Evolutionary conservation across 2,797 vertebrate genomes (phyloP).

Genomic region (Platyrinchus mystaceus): DNA sequence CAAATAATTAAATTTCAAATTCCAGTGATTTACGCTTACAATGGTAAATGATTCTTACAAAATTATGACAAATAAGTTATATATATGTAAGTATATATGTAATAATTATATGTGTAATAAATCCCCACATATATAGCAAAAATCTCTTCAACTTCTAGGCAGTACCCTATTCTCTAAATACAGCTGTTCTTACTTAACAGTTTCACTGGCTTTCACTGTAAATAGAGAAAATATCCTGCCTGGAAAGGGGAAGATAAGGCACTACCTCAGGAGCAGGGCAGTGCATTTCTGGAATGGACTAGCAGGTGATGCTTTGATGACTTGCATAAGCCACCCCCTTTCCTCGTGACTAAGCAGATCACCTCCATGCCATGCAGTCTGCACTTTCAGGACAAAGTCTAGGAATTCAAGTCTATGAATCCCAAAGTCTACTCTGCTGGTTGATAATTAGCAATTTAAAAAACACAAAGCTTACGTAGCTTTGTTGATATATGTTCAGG

Average conservation of each 20-base stretch:
- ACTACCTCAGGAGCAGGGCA: background rate
- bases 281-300: background rate
- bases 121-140: background rate
- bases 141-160: background rate
- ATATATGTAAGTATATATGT: too few species aligned
- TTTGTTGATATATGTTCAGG: background rate
- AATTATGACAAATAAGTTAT: background rate
- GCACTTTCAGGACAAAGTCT: constrained; percentile 65
- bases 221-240: background rate
- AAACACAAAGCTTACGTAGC: background rate
- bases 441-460: constrained; percentile 68
- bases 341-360: constrained; percentile 62
- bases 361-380: constrained; percentile 39
- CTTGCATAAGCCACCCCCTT: constrained; percentile 21
- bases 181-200: background rate
- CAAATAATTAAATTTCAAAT: background rate
- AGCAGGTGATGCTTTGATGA: constrained; percentile 23
- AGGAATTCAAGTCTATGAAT: constrained; percentile 61
- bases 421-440: constrained; percentile 60
- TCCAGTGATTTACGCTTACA: background rate
- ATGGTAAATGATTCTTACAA: background rate
- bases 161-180: background rate
- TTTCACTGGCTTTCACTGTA: background rate
- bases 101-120: too few species aligned
- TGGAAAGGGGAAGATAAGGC: background rate